phyloP scores from a whole-genome alignment of 1,140 invertebrate genomes.

The Oreohelix idahoensis region DNA sequence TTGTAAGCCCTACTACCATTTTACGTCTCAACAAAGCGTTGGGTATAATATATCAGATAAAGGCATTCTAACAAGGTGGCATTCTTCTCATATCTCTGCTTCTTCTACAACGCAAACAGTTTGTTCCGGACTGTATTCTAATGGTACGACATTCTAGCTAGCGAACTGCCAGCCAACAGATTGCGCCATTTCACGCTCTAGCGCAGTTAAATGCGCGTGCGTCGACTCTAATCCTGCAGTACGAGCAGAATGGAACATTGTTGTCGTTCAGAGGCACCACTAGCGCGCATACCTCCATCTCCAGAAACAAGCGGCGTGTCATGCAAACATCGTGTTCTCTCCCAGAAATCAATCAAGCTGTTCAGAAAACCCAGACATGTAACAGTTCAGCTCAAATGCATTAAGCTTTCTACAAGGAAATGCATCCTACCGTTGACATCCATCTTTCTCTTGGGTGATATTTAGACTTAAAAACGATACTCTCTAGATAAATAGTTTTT shows the following conservation, averaged over 20 bases:
- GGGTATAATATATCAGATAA: not conserved
- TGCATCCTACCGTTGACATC: not conserved
- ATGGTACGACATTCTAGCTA: slow-evolving; percentile 18
- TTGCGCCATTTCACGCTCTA: slow-evolving; percentile 37
- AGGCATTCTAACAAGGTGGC: slow-evolving; percentile 2
- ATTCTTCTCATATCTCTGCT: not conserved
- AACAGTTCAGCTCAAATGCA: slow-evolving; percentile 7
- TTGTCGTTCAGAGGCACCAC: not conserved
- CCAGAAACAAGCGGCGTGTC: slow-evolving; percentile 8
- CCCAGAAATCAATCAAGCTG: slow-evolving; percentile 19
- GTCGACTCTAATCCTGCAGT: slow-evolving; percentile 14
- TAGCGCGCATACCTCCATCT: not conserved
- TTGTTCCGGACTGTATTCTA: slow-evolving; percentile 1
- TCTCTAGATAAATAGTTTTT: not conserved
- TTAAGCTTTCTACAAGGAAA: not conserved
- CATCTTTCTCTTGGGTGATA: slow-evolving; percentile 9
- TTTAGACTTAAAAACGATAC: slow-evolving; percentile 3
- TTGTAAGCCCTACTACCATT: not conserved
- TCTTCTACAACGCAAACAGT: not conserved
- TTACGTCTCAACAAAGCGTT: not conserved
- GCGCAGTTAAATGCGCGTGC: slow-evolving; percentile 33
- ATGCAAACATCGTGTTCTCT: not conserved
- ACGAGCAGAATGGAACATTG: not conserved
- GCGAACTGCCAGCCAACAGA: slow-evolving; percentile 15
- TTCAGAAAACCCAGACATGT: not conserved